phyloP scores from a whole-genome alignment of 2,888 invertebrate genomes.

The Erebia aethiops region DNA sequence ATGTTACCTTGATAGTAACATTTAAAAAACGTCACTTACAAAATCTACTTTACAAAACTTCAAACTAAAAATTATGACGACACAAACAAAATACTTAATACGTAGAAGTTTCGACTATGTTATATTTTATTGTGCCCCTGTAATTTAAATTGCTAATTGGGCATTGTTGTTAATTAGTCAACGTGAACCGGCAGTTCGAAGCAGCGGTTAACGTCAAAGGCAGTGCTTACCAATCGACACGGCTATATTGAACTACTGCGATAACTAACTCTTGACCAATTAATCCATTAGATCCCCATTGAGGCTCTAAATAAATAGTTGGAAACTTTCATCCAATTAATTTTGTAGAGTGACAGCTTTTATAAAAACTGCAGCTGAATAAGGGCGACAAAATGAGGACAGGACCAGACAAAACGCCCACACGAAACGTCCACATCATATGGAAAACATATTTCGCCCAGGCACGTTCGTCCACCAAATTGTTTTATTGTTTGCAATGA shows the following conservation, averaged over 20 bases:
- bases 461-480: too few relatives aligned
- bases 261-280: conserved; percentile 22
- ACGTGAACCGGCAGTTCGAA: background rate
- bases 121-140: background rate
- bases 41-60: too few relatives aligned
- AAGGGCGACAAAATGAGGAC: too few relatives aligned
- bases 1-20: too few relatives aligned
- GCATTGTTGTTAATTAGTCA: conserved; percentile 1
- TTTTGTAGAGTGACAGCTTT: background rate
- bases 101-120: background rate
- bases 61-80: too few relatives aligned
- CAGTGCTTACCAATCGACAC: conserved; percentile 16
- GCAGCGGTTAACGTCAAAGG: conserved; percentile 16
- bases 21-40: too few relatives aligned
- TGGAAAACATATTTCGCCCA: too few relatives aligned
- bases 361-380: background rate
- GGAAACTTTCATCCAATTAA: background rate
- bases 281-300: conserved; percentile 17
- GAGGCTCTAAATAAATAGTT: background rate
- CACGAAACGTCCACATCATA: too few relatives aligned
- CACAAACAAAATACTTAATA: too few relatives aligned
- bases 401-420: too few relatives aligned
- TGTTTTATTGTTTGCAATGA: too few relatives aligned
- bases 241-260: conserved; percentile 10
- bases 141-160: conserved; percentile 11